These are phyloP conservation scores for Nesidiocoris tenuis DNA, from an alignment of 2,888 invertebrate species.

Conservation along the genomic window DNA sequence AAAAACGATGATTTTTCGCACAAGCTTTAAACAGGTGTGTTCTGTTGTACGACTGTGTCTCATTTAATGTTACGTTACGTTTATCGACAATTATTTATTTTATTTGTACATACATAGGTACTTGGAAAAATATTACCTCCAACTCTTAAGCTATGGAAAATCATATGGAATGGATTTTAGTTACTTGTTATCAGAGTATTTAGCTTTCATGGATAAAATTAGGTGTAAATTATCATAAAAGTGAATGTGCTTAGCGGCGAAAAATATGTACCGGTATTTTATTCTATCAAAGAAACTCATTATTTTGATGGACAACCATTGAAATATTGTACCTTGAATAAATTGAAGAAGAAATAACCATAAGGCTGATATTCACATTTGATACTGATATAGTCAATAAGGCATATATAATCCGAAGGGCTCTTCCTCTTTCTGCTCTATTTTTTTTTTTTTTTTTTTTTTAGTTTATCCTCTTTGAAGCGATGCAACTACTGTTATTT, in stretches of 20 bases:
- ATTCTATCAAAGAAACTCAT: background rate
- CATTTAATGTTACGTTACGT: constrained; percentile 31
- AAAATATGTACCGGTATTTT: constrained; percentile 9
- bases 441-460: background rate
- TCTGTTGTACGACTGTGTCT: constrained; percentile 45
- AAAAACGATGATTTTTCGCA: constrained; percentile 34
- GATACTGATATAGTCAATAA: constrained; percentile 35
- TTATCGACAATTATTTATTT: constrained; percentile 28
- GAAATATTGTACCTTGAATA: constrained; percentile 21
- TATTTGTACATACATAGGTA: constrained; percentile 38
- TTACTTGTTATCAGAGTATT: constrained; percentile 33
- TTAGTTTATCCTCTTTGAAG: background rate
- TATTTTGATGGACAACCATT: constrained; percentile 4
- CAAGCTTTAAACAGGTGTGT: constrained; percentile 45
- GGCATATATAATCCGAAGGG: constrained; percentile 12
- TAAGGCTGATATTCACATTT: constrained; percentile 39
- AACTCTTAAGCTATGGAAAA: background rate
- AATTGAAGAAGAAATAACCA: constrained; percentile 30
- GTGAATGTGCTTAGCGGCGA: constrained; percentile 10
- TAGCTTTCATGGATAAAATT: constrained; percentile 25
- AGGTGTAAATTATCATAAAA: constrained; percentile 26
- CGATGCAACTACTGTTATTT: too few relatives aligned
- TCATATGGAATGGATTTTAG: constrained; percentile 1
- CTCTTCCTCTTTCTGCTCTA: constrained; percentile 16
- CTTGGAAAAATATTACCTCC: constrained; percentile 19